These are phyloP conservation scores for Hoplostethus atlanticus DNA, from an alignment of 2,797 vertebrate species.

Conservation along the genomic window DNA sequence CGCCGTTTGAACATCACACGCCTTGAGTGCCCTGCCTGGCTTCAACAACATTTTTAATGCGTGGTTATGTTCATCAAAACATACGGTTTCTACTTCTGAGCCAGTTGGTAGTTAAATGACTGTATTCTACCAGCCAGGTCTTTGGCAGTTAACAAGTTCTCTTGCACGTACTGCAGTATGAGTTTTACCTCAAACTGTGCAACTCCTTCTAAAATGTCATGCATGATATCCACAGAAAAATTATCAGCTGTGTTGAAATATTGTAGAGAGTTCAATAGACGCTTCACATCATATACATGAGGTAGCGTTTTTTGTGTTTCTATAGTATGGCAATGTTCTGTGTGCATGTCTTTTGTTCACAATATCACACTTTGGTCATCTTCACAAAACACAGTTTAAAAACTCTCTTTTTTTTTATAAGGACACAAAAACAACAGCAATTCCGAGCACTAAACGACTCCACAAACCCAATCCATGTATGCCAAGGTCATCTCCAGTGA, in stretches of 20 bases:
- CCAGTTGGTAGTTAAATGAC: conserved; percentile 20
- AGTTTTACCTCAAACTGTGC: conserved; percentile 36
- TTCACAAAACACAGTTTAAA: conserved; percentile 34
- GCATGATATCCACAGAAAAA: conserved; percentile 37
- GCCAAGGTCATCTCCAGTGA: conserved; percentile 29
- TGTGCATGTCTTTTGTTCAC: conserved; percentile 15
- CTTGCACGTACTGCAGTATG: conserved; percentile 25
- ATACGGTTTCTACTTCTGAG: too few relatives aligned
- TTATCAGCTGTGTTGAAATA: conserved; percentile 36
- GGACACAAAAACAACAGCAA: conserved; percentile 33
- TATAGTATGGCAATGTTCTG: conserved; percentile 32
- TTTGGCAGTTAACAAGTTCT: conserved; percentile 26
- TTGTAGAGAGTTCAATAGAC: conserved; percentile 27
- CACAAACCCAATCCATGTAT: conserved; percentile 32
- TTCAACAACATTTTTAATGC: too few relatives aligned
- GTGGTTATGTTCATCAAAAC: too few relatives aligned
- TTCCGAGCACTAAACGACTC: conserved; percentile 25
- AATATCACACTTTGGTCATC: conserved; percentile 24
- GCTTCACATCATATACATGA: conserved; percentile 34
- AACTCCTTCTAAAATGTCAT: conserved; percentile 45
- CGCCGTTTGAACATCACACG: too few relatives aligned
- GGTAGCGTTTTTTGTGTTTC: conserved; percentile 27
- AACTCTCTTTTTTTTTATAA: conserved; percentile 4
- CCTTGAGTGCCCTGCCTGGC: too few relatives aligned
- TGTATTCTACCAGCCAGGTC: conserved; percentile 39